Conservation (phyloP, 2,888 invertebrate species). For the Napeogenes inachia region DNA sequence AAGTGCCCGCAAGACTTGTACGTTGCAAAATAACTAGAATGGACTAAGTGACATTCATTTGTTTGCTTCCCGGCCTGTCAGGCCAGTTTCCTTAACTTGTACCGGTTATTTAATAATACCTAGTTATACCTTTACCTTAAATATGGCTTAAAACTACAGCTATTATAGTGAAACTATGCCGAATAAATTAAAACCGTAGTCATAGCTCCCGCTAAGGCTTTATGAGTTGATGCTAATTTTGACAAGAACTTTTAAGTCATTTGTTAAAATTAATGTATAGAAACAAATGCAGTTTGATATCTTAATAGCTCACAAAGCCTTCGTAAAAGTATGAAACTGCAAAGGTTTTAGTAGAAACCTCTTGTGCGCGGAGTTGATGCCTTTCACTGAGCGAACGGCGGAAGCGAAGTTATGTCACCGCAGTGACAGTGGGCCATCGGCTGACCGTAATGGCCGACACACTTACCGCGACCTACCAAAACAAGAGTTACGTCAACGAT, state of each 20-base stretch:
- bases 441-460: conserved; percentile 72
- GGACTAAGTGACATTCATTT: conserved; percentile 47
- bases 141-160: no score
- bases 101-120: conserved; percentile 7
- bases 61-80: conserved; percentile 32
- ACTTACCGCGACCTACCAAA: conserved; percentile 73
- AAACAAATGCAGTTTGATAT: neutral
- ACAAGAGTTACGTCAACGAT: conserved; percentile 67
- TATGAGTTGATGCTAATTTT: no score
- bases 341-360: conserved; percentile 17
- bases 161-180: no score
- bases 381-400: conserved; percentile 56
- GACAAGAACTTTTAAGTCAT: no score
- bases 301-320: neutral
- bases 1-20: conserved; percentile 34
- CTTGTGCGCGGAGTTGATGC: conserved; percentile 22
- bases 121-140: neutral
- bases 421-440: conserved; percentile 70
- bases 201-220: no score
- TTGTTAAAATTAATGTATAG: no score
- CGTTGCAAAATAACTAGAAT: conserved; percentile 47
- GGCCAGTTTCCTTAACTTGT: neutral
- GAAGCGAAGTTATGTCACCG: conserved; percentile 71
- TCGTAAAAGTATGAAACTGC: conserved; percentile 21
- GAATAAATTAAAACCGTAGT: no score